phyloP scores from a whole-genome alignment of 2,113 vertebrate genomes.

The Rhea pennata region DNA sequence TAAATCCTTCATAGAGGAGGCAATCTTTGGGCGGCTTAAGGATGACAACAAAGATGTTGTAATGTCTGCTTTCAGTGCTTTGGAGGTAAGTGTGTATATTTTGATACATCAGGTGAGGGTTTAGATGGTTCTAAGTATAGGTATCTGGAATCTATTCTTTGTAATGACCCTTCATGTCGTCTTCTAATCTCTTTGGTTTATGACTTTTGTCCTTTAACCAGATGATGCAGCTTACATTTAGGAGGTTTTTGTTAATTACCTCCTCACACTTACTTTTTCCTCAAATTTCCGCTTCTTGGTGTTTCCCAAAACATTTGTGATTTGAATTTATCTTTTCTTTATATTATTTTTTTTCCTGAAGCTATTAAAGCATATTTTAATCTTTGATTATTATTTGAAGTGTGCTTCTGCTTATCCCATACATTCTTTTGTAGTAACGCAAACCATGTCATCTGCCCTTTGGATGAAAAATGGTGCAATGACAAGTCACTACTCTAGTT shows the following conservation, averaged over 20 bases:
- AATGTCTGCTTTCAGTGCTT: conserved; percentile 77
- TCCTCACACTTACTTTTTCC: background rate
- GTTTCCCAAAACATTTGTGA: background rate
- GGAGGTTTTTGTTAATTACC: background rate
- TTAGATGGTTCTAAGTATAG: background rate
- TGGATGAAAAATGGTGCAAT: background rate
- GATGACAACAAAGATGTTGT: conserved; percentile 89
- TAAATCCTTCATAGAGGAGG: conserved; percentile 85
- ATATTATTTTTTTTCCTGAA: background rate
- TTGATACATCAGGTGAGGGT: background rate
- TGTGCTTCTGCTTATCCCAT: background rate
- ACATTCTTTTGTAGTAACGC: background rate
- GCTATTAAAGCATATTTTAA: background rate
- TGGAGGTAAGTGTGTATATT: conserved; percentile 79
- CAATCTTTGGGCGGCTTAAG: conserved; percentile 82
- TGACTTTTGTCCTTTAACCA: background rate
- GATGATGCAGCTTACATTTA: background rate
- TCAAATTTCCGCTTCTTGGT: background rate
- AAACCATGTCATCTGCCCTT: background rate
- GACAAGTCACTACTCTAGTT: background rate
- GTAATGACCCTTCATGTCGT: background rate
- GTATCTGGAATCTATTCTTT: background rate
- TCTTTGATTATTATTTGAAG: background rate
- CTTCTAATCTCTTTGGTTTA: background rate
- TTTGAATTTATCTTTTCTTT: background rate